Conservation (phyloP, 2,797 vertebrate genomes). For the Taeniopygia guttata region DNA sequence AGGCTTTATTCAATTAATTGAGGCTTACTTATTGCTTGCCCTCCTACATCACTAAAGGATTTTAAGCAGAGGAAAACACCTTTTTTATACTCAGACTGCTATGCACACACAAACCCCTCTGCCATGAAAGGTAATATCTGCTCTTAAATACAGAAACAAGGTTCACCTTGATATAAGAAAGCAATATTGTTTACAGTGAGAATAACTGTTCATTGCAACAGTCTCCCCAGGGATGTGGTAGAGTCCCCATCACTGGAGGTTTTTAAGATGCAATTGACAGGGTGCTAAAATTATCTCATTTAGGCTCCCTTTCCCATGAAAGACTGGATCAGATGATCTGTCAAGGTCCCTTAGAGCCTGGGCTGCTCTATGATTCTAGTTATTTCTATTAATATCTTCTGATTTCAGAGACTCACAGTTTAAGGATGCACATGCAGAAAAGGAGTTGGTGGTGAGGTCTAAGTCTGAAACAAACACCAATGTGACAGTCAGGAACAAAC, state of each 20-base stretch:
- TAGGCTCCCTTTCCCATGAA: neutral
- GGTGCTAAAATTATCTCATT: neutral
- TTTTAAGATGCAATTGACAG: neutral
- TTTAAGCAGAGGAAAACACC: neutral
- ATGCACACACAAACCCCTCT: neutral
- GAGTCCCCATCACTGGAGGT: neutral
- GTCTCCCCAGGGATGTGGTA: neutral
- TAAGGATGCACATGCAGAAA: neutral
- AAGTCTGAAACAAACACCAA: neutral
- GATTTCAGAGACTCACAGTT: neutral
- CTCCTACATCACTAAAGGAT: neutral
- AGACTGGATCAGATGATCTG: neutral
- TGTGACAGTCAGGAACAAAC: fast-evolving
- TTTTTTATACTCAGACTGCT: neutral
- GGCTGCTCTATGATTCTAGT: neutral
- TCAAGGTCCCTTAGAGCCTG: neutral
- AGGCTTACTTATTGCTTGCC: neutral
- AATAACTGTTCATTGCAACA: neutral
- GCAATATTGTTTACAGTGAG: neutral
- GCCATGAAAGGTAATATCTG: neutral
- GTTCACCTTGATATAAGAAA: neutral
- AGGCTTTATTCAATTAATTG: neutral
- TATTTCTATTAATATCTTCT: neutral
- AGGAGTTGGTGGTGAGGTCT: neutral
- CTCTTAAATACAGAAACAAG: neutral